These are phyloP conservation scores for Prostheceraeus crozeri DNA, from an alignment of 2,888 invertebrate genomes.

Conservation along the genomic window DNA sequence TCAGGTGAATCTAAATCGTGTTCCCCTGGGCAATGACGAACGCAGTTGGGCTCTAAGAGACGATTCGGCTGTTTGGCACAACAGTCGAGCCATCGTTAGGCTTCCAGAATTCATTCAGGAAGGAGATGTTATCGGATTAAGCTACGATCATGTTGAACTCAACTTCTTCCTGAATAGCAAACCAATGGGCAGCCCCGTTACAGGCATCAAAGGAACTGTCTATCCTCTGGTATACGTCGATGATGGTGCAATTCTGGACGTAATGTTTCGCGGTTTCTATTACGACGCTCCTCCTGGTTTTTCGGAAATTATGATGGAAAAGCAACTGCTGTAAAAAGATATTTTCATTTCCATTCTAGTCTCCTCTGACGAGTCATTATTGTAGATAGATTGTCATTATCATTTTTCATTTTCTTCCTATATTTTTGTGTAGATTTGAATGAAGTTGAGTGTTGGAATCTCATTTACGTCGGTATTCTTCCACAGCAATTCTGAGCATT, in stretches of 20 bases:
- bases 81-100: conserved; percentile 70
- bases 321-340: conserved; percentile 84
- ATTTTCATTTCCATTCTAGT: too few species aligned
- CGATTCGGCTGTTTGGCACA: conserved; percentile 76
- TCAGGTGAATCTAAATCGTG: conserved; percentile 59
- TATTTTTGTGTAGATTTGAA: too few species aligned
- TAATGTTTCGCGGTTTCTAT: conserved; percentile 79
- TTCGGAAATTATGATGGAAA: conserved; percentile 90
- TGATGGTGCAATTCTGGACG: conserved; percentile 91
- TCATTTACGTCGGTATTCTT: too few species aligned
- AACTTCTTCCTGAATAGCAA: conserved; percentile 89
- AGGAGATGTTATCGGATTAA: conserved; percentile 80
- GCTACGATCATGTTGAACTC: conserved; percentile 89
- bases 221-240: conserved; percentile 90
- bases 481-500: too few species aligned
- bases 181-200: conserved; percentile 72
- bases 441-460: too few species aligned
- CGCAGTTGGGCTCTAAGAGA: conserved; percentile 86
- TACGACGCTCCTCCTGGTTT: conserved; percentile 72
- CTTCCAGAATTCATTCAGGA: conserved; percentile 66
- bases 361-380: too few species aligned
- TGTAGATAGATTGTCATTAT: too few species aligned
- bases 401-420: too few species aligned
- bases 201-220: conserved; percentile 76
- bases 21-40: conserved; percentile 76